Base-by-base conservation (phyloP, 2,888 invertebrate species). In the Orthosia gracilis region DNA sequence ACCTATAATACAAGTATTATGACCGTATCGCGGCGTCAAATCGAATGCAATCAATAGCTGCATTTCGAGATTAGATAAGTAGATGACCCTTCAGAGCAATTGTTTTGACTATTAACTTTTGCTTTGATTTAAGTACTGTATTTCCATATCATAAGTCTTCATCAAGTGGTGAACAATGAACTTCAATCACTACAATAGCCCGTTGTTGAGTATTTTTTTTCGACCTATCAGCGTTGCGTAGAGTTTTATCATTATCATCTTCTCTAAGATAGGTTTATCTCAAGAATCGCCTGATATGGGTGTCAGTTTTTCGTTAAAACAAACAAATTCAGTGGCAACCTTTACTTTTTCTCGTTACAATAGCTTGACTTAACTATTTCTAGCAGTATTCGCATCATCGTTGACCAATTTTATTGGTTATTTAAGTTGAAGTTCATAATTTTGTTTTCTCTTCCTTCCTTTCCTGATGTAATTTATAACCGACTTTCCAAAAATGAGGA, bases 41-140 rank as follows among this genome's bases (percentile, higher is more conserved):
- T 66, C 52, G 26, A 61, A 52, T 77, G 67, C 59, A 82, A 82
- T 80, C 80, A 64, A 80, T 77, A 62, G 52, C 40, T 82, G 68
- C 68, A 78, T 68, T 23, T 54, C 45, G 15, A 67, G 80, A 82
- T 80, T 23, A 77, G 78, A 80, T 80, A 40, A 9, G 40, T 40
- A 62, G 5, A 13, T 3, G 18, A 21, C 59, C 0, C 45, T 63
- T 47, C 31, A 66, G 3, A 47, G 23, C 49, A 45, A 80, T 61
- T 61, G 31, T 55, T 50, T 63, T 5, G 47, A 58, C n/a, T 31
- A 17, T 50, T n/a, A 49, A 12, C 21, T 26, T 74, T 57, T 64
- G 26, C 26, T 68, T 45, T 26, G 52, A 61, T 79, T n/a, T 15
- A 52, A 58, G 54, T 52, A 40, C 5, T 23, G 18, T 21, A 13